Percentiles rank a stretch among this genome's conserved stretches.
phyloP scores from a whole-genome alignment of 2,888 invertebrate species.

The Caenorhabditis sp. region DNA sequence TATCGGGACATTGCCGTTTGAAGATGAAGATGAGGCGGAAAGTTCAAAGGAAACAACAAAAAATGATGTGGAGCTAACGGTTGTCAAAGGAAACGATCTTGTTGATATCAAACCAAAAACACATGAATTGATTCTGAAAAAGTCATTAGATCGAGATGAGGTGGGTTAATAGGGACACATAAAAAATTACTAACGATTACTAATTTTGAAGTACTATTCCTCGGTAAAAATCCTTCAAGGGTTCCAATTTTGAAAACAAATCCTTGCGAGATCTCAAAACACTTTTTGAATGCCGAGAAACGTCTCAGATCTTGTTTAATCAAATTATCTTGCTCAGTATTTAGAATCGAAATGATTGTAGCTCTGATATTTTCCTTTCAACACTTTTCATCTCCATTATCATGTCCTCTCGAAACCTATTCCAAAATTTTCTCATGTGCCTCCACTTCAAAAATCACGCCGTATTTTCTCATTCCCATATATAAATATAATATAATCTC shows the following conservation, averaged over 20 bases:
- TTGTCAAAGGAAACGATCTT: constrained; percentile 60
- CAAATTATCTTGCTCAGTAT: no score
- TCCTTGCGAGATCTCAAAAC: no score
- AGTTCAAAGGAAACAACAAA: constrained; percentile 35
- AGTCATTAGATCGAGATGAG: constrained; percentile 64
- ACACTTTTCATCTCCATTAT: no score
- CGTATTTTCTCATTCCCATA: background rate
- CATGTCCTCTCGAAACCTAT: no score
- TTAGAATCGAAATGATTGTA: no score
- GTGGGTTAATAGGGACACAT: constrained; percentile 27
- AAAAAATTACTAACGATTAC: no score
- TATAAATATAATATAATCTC: background rate
- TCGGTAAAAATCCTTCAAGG: no score
- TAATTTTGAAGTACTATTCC: no score
- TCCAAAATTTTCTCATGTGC: background rate
- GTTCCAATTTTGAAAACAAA: no score
- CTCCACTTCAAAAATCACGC: constrained; percentile 6
- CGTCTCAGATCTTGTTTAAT: no score
- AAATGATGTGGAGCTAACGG: constrained; percentile 51
- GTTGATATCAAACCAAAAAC: constrained; percentile 54
- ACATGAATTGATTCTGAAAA: constrained; percentile 58
- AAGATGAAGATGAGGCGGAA: constrained; percentile 20
- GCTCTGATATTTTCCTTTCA: no score
- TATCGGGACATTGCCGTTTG: constrained; percentile 41
- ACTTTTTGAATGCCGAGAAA: no score